Base-by-base conservation (phyloP, 2,888 invertebrate genomes). In the Lasioglossum oenotherae region DNA sequence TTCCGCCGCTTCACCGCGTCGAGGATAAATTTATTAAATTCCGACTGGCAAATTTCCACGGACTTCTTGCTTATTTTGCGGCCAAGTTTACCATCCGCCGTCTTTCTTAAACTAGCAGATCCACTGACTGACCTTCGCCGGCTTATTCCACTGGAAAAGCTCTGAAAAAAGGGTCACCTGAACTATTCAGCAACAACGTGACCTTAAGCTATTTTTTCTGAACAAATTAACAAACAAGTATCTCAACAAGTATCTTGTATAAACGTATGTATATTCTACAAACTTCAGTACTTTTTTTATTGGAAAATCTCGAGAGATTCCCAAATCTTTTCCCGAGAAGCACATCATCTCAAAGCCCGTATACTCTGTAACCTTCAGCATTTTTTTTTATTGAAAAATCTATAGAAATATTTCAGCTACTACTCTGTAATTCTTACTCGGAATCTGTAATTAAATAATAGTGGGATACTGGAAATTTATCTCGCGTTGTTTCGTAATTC, bases 21-120 rank as follows among this genome's bases (percentile, higher is more conserved):
- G 46, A 38, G 41, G 44, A 67, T 77, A 77, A 77, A 81, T 78
- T 85, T 81, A 86, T 86, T 81, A 85, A 81, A 81, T 78, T 81
- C 19, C 53, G 60, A 78, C 67, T 78, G 4, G 71, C 31, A 84
- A 84, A 86, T 80, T 79, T 79, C 74, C 46, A 35, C 53, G 71
- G 35, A 57, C 53, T 79, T 84, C 72, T 79, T 75, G 38, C 72
- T 74, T 78, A 84, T 83, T 84, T 84, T 35, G 46, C 77, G 14
- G 38, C 57, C 78, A 60, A 69, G 69, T 64, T 84, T 78, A 71
- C 41, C 60, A 41, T 49, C 57, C 49, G 78, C 78, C 78, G 72
- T 84, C 84, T 78, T 78, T 72, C 78, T 41, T 57, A 57, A 74
- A 35, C 27, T 14, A 57, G 35, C 16, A 53, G 73, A 14, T 19